Evolutionary conservation across 2,888 invertebrate species (phyloP), one percentile per base, ranked within the genome.

Genomic region (Megaustenia siamemsis): DNA sequence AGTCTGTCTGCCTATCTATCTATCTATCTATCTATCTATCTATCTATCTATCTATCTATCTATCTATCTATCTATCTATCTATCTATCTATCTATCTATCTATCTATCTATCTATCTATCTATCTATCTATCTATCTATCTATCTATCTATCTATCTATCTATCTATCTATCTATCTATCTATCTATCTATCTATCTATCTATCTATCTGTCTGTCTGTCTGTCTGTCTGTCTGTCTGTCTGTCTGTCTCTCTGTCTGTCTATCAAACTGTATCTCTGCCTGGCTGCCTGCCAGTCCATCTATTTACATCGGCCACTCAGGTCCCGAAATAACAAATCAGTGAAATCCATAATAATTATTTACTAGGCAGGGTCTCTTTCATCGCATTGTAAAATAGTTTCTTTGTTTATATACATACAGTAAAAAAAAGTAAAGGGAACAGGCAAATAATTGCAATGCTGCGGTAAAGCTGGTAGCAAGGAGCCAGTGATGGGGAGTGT

Each of bases 171-270:
- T 75, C 75, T 45, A 24, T 75, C 75, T 28, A 28, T 45, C 45
- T 76, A 28, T 76, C 45, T 49, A 28, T 76, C 45, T 76, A 32
- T 76, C 45, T 76, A 28, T 76, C 49, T 77, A 35, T 77, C 49
- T 77, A 35, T 53, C 49, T 77, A 35, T 53, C 49, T 77, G 56
- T 77, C 49, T 53, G 56, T 77, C 49, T 77, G 56, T 53, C 49
- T 77, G 77, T 77, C 49, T 77, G 56, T 77, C 49, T 77, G 56
- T 77, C 49, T 77, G 56, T 77, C 49, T 77, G 56, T 77, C 49
- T 77, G 56, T 77, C 49, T 77, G 56, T 77, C 49, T 77, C 35
- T 77, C 49, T 77, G 56, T 77, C 49, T 77, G 56, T 77, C 49
- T 77, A 18, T 77, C 49, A 56, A 21, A 40, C 38, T 75, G 43